These are phyloP conservation scores for Leptinotarsa haldemani DNA, from an alignment of 2,888 invertebrate species.

Conservation along the genomic window DNA sequence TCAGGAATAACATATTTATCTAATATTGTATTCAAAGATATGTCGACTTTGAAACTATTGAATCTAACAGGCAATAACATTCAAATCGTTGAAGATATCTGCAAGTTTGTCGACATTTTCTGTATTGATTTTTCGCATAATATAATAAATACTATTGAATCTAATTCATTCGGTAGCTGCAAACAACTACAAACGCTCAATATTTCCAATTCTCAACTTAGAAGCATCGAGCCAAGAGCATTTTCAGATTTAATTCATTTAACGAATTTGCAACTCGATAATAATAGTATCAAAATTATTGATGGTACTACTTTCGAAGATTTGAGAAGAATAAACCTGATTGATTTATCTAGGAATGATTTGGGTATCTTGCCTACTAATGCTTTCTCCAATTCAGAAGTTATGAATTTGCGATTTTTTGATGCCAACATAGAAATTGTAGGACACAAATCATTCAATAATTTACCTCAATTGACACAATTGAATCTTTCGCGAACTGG, in stretches of 20 bases:
- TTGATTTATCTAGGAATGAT: background rate
- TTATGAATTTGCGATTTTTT: constrained; percentile 10
- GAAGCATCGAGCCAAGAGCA: constrained; percentile 28
- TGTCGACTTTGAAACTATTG: background rate
- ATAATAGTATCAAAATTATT: constrained; percentile 2
- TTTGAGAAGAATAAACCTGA: background rate
- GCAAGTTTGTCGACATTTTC: constrained; percentile 2
- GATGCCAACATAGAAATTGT: constrained; percentile 30
- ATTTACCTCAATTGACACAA: constrained; percentile 18
- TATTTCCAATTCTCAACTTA: constrained; percentile 28
- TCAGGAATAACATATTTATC: constrained; percentile 20
- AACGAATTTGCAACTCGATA: constrained; percentile 21
- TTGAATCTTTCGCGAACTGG: constrained; percentile 24
- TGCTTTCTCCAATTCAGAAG: constrained; percentile 20
- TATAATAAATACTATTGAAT: constrained; percentile 17
- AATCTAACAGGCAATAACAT: constrained; percentile 28
- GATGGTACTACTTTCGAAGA: background rate
- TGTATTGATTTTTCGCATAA: constrained; percentile 33
- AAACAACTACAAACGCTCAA: constrained; percentile 1
- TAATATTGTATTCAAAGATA: constrained; percentile 17
- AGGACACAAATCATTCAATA: constrained; percentile 23
- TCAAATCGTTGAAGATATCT: constrained; percentile 14
- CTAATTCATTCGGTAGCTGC: constrained; percentile 23
- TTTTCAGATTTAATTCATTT: constrained; percentile 20
- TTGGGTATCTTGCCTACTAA: constrained; percentile 2